Evolutionary conservation across 2,888 invertebrate genomes (phyloP).

Genomic region (Agrochola lychnidis): DNA sequence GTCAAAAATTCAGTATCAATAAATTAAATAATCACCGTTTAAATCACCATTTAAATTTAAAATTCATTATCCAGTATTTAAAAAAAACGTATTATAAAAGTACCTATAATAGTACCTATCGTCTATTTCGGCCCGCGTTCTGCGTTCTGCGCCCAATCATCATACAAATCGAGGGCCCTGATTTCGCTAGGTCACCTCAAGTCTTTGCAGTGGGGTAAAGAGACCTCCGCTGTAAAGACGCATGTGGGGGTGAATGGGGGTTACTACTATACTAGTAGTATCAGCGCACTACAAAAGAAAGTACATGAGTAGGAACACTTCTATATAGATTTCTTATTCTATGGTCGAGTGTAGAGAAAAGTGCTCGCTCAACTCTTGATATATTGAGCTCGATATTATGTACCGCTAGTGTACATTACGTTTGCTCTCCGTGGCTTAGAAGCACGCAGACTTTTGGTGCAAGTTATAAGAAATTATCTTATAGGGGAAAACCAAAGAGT

Average conservation of each 20-base stretch:
- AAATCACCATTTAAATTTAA: no score
- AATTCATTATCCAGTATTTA: no score
- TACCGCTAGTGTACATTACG: conserved; percentile 72
- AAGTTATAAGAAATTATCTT: conserved; percentile 44
- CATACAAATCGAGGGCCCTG: no score
- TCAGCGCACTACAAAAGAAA: neutral
- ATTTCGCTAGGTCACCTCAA: neutral
- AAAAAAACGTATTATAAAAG: no score
- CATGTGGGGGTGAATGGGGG: neutral
- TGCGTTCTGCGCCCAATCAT: neutral
- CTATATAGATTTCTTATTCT: conserved; percentile 26
- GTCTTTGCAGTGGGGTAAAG: neutral
- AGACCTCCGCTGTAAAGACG: neutral
- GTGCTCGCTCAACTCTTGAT: conserved; percentile 72
- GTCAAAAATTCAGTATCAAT: no score
- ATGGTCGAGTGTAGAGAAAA: conserved; percentile 56
- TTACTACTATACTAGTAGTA: neutral
- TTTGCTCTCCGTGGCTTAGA: conserved; percentile 70
- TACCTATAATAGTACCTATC: no score
- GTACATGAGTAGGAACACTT: neutral
- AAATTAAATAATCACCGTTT: no score
- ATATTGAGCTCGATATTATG: conserved; percentile 76
- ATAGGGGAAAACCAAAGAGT: neutral
- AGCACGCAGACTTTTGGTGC: conserved; percentile 53
- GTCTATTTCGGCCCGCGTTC: neutral